These are phyloP conservation scores for Xiphias gladius DNA, from an alignment of 2,113 vertebrate species.

Conservation along the genomic window DNA sequence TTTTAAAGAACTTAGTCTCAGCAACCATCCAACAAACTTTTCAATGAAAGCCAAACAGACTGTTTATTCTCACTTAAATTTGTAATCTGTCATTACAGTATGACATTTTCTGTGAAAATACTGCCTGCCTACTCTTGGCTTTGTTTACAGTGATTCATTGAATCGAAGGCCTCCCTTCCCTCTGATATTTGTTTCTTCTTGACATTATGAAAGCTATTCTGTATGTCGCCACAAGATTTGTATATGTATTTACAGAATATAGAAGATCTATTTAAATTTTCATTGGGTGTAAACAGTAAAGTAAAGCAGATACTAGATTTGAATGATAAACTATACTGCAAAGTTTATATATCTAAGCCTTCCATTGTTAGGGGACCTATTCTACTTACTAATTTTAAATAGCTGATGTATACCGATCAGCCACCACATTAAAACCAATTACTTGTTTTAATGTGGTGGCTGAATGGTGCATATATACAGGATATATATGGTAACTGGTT, in stretches of 20 bases:
- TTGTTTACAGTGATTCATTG: constrained; percentile 28
- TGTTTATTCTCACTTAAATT: constrained; percentile 18
- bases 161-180: constrained; percentile 7
- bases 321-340: not conserved
- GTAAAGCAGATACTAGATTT: not conserved
- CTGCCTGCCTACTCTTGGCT: not conserved
- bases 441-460: too few species aligned
- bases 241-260: not conserved
- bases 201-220: not conserved
- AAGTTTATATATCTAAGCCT: too few species aligned
- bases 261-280: not conserved
- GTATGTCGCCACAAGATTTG: not conserved
- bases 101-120: constrained; percentile 22
- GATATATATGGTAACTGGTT: too few species aligned
- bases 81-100: constrained; percentile 17
- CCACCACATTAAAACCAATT: too few species aligned
- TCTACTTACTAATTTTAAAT: not conserved
- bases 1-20: not conserved
- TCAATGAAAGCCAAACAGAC: not conserved
- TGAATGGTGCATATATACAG: too few species aligned
- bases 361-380: not conserved
- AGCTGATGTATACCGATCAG: too few species aligned
- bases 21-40: not conserved
- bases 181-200: constrained; percentile 17
- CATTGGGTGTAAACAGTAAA: not conserved